Conservation (phyloP, 2,797 vertebrate genomes). For the Hippoglossus hippoglossus region DNA sequence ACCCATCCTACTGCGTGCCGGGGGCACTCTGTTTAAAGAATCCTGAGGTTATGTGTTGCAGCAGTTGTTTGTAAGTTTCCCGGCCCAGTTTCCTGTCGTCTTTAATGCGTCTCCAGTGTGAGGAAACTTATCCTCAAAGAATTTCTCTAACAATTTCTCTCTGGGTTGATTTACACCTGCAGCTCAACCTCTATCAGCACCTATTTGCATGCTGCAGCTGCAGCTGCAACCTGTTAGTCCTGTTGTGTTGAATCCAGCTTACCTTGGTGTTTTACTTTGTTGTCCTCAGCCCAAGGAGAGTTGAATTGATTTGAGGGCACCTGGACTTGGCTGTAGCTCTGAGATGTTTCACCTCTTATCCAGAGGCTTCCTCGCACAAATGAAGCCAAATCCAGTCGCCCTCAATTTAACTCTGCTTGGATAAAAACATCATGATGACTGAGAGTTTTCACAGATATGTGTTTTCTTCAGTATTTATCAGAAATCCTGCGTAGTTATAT, state of each 20-base stretch:
- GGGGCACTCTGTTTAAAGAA: constrained; percentile 51
- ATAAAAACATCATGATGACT: too few species aligned
- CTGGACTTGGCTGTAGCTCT: background rate
- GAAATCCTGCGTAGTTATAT: too few species aligned
- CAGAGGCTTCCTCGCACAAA: background rate
- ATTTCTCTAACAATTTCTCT: background rate
- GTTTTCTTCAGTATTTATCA: too few species aligned
- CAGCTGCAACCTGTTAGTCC: background rate
- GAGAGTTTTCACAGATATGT: too few species aligned
- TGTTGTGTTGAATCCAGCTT: background rate
- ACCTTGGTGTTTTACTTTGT: background rate
- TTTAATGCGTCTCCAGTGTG: constrained; percentile 29
- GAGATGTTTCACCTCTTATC: background rate
- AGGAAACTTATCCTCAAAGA: background rate
- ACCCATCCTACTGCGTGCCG: constrained; percentile 33
- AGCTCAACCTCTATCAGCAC: background rate
- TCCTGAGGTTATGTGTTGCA: constrained; percentile 34
- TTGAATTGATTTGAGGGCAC: too few species aligned
- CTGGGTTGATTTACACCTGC: background rate
- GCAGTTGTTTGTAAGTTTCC: constrained; percentile 48
- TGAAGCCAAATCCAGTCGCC: background rate
- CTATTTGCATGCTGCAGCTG: background rate
- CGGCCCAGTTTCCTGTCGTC: constrained; percentile 19
- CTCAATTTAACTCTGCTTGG: background rate
- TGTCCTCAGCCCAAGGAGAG: background rate